A percentile compares a stretch with the other conserved stretches of the same genome.
These are phyloP conservation scores for Cinclus cinclus DNA, from an alignment of 2,113 vertebrate genomes.

Conservation along the genomic window DNA sequence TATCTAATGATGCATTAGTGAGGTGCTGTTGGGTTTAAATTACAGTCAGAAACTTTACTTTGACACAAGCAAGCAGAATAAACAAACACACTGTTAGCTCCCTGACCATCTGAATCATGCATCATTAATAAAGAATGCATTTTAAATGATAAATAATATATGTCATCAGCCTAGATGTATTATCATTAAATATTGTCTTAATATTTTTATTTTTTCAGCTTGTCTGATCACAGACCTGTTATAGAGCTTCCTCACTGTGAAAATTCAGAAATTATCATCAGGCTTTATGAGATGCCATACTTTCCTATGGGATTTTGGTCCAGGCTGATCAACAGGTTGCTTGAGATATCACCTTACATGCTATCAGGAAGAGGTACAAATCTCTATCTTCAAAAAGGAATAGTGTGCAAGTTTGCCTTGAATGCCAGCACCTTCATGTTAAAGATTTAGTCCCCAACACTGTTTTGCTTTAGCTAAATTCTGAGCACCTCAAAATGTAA, in stretches of 20 bases:
- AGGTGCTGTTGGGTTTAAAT: not conserved
- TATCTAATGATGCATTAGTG: not conserved
- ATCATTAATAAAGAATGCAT: not conserved
- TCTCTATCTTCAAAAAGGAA: not conserved
- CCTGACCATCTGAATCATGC: not conserved
- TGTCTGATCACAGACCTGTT: constrained; percentile 87
- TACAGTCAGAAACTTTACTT: not conserved
- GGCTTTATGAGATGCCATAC: constrained; percentile 95
- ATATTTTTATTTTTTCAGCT: constrained; percentile 71
- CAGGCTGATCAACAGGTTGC: constrained; percentile 88
- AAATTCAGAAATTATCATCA: constrained; percentile 91
- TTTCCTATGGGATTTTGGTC: constrained; percentile 98
- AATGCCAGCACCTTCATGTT: not conserved
- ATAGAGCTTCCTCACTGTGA: constrained; percentile 94
- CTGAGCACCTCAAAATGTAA: not conserved
- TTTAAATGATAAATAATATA: not conserved
- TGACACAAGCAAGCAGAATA: not conserved
- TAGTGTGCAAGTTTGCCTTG: not conserved
- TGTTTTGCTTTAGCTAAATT: not conserved
- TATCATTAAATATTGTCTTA: not conserved
- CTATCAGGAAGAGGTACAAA: constrained; percentile 86
- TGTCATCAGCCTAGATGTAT: not conserved
- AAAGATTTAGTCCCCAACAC: not conserved
- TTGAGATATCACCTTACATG: constrained; percentile 90
- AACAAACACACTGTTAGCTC: not conserved